Conservation (phyloP, 35 echinoderm and acorn worm species). For the Lytechinus pictus region DNA sequence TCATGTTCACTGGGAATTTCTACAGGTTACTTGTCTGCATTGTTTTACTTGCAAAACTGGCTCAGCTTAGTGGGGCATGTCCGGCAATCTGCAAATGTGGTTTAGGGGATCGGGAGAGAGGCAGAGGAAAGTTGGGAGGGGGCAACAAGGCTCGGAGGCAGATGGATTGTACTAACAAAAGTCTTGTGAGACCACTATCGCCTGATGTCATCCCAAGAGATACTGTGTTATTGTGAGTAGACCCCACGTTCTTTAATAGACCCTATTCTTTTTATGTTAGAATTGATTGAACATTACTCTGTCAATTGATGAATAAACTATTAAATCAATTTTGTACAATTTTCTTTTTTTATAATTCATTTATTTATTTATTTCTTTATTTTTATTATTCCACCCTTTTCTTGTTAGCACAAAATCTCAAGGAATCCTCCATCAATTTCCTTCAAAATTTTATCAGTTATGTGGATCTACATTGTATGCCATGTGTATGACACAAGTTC, state of each 20-base stretch:
- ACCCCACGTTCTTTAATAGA: neutral
- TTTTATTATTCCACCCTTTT: too few species aligned
- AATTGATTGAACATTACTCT: too few species aligned
- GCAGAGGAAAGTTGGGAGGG: neutral
- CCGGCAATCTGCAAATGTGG: constrained; percentile 25
- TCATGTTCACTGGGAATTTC: neutral
- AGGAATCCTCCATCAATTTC: too few species aligned
- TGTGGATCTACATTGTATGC: too few species aligned
- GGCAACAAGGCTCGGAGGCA: neutral
- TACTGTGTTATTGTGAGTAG: constrained; percentile 33
- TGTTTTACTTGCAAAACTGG: neutral
- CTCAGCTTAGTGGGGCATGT: constrained; percentile 18
- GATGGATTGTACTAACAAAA: neutral
- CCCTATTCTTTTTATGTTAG: too few species aligned
- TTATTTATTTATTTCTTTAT: too few species aligned
- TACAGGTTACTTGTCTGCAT: neutral
- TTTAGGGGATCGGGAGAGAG: neutral
- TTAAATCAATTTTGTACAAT: too few species aligned
- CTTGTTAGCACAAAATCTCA: too few species aligned
- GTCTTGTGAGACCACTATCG: neutral
- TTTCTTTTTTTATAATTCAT: too few species aligned
- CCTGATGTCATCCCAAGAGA: neutral
- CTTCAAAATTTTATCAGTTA: too few species aligned
- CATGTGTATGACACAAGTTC: too few species aligned
- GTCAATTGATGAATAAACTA: too few species aligned